A percentile compares a stretch with the other conserved stretches of the same genome.
Conservation (phyloP, 1,140 invertebrate species). For the Drosophila seguyi region DNA sequence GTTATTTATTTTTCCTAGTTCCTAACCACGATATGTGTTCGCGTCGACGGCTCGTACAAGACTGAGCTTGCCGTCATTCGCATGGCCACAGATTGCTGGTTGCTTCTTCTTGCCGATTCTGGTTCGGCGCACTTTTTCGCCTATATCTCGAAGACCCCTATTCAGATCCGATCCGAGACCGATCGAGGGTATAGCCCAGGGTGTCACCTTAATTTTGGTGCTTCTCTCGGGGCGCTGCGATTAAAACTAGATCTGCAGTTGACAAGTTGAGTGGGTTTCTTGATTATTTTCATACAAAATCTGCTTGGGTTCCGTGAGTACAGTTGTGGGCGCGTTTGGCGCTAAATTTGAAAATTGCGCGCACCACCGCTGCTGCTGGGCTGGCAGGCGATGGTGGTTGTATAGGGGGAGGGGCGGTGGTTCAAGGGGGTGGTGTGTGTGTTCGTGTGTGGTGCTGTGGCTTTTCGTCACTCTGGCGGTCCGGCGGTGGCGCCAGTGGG, state of each 20-base stretch:
- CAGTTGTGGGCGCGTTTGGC: constrained; percentile 76
- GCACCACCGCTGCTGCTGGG: constrained; percentile 32
- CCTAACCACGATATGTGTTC: constrained; percentile 83
- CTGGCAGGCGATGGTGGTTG: constrained; percentile 9
- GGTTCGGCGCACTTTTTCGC: constrained; percentile 44
- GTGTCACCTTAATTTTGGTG: constrained; percentile 47
- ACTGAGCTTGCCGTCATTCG: constrained; percentile 73
- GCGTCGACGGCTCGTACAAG: constrained; percentile 82
- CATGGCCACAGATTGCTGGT: constrained; percentile 57
- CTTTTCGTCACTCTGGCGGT: constrained; percentile 47
- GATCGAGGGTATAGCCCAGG: constrained; percentile 33
- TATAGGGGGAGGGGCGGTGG: constrained; percentile 6
- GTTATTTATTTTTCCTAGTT: constrained; percentile 30
- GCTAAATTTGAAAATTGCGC: constrained; percentile 85
- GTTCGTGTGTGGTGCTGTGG: constrained; percentile 37
- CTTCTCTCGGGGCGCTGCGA: constrained; percentile 34
- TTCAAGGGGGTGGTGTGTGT: constrained; percentile 20
- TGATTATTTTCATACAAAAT: constrained; percentile 84
- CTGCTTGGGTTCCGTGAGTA: constrained; percentile 84
- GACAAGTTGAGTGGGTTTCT: constrained; percentile 83
- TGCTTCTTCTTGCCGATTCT: constrained; percentile 47
- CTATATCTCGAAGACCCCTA: constrained; percentile 44
- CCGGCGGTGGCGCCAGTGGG: constrained; percentile 31
- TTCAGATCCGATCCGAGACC: constrained; percentile 38
- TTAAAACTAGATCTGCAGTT: constrained; percentile 66